Evolutionary conservation across 1,140 invertebrate genomes (phyloP), one percentile per base, ranked within the genome.

Genomic region (Meloidogyne hapla): DNA sequence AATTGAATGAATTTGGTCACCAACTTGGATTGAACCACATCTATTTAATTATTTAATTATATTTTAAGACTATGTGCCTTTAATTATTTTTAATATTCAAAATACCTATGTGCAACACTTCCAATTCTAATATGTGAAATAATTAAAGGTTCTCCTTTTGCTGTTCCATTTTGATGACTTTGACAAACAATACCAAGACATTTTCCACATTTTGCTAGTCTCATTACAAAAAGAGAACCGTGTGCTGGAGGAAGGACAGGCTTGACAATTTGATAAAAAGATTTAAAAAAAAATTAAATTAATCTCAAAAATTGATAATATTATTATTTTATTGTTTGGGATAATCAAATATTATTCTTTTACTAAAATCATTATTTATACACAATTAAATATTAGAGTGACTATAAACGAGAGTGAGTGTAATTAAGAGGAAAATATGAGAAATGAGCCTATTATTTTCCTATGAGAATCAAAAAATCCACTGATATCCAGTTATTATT

Each of bases 161-260:
- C 87, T 76, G 75, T 81, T 76, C 69, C 74, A 80, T 76, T 77
- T 18, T 56, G 85, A 80, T 88, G 88, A 92, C 92, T 91, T 87
- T 91, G 93, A 5, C 95, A 92, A 8, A 93, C 94, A 9, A 96
- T 91, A 2, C 94, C 94, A 15, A 96, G 89, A 33, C 93, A 93
- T 18, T 90, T 76, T 90, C 91, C 23, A 38, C 91, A 91, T 84
- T 93, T 93, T 0, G 93, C 91, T 13, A 97, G 88, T 88, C 94
- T 93, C 0, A 96, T 93, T 74, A 92, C 92, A 85, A 95, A 96
- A 10, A 73, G 33, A 0, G 93, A 91, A 9, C 94, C 94, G 81
- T 92, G 93, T 13, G 56, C 23, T 15, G 92, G 92, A 1, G 94
- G 93, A 69, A 95, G 92, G 23, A 96, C 93, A 0, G 93, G 91